Conservation (phyloP, 2,888 invertebrate genomes). For the Noctuana brunneofusca region DNA sequence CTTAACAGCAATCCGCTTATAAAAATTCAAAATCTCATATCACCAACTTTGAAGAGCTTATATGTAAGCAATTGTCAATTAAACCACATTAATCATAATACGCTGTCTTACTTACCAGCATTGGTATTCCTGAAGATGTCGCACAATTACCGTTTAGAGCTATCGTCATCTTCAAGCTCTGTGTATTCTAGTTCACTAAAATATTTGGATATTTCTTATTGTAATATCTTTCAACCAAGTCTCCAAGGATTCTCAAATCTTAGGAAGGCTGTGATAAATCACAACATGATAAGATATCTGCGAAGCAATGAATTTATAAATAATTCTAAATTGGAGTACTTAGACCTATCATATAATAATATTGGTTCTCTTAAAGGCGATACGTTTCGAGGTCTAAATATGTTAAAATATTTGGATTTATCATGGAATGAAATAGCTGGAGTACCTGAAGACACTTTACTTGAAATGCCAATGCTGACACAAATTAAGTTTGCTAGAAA, state of each 20-base stretch:
- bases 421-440: slow-evolving; percentile 86
- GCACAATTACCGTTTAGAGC: slow-evolving; percentile 82
- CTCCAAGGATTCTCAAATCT: slow-evolving; percentile 85
- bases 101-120: slow-evolving; percentile 82
- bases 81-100: slow-evolving; percentile 72
- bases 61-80: slow-evolving; percentile 84
- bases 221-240: slow-evolving; percentile 84
- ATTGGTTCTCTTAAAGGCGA: slow-evolving; percentile 83
- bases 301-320: slow-evolving; percentile 83
- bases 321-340: slow-evolving; percentile 82
- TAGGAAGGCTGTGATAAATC: slow-evolving; percentile 81
- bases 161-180: slow-evolving; percentile 64
- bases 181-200: slow-evolving; percentile 80
- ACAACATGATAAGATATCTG: slow-evolving; percentile 85
- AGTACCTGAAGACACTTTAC: slow-evolving; percentile 83
- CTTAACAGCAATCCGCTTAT: slow-evolving; percentile 79
- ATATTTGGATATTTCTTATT: slow-evolving; percentile 84
- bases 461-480: slow-evolving; percentile 83
- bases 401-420: slow-evolving; percentile 85
- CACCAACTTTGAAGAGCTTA: slow-evolving; percentile 76
- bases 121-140: slow-evolving; percentile 84
- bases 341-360: slow-evolving; percentile 87
- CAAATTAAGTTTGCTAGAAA: slow-evolving; percentile 85
- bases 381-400: slow-evolving; percentile 83
- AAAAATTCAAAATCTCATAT: slow-evolving; percentile 74